Evolutionary conservation across 2,888 invertebrate genomes (phyloP).

Genomic region (Drosophila anomalata): DNA sequence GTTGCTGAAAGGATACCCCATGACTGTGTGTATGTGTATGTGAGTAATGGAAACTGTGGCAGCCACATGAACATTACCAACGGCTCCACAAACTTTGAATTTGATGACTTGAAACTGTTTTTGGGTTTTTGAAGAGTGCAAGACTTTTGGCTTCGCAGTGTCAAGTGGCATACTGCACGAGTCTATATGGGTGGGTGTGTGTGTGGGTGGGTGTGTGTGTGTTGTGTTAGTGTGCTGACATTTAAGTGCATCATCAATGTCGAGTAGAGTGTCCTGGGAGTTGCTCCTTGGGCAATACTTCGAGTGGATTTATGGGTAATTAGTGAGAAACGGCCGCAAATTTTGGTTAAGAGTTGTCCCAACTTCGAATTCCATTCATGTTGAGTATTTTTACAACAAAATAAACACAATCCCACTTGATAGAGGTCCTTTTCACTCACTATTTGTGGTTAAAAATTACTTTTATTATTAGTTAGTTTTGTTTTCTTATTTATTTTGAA

Average conservation of each 20-base stretch:
- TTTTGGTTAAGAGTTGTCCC: background rate
- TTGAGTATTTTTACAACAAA: background rate
- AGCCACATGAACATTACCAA: constrained; percentile 42
- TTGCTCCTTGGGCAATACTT: constrained; percentile 6
- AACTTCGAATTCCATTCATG: background rate
- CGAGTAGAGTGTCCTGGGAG: constrained; percentile 21
- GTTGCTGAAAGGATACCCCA: background rate
- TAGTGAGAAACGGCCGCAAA: constrained; percentile 4
- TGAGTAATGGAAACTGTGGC: constrained; percentile 42
- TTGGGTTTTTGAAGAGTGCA: constrained; percentile 27
- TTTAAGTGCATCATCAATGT: constrained; percentile 51
- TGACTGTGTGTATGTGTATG: background rate
- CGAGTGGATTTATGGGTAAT: constrained; percentile 38
- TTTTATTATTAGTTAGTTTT: background rate
- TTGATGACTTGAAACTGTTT: constrained; percentile 50
- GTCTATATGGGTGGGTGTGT: constrained; percentile 3
- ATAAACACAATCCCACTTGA: background rate
- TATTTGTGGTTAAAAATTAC: background rate
- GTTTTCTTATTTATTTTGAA: background rate
- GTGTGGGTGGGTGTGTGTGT: background rate
- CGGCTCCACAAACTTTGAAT: constrained; percentile 38
- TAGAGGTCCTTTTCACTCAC: background rate
- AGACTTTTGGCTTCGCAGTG: constrained; percentile 53
- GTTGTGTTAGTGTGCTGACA: constrained; percentile 20
- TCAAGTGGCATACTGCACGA: constrained; percentile 36